These are phyloP conservation scores for Acleris sparsana DNA, from an alignment of 2,888 invertebrate genomes.

Conservation along the genomic window DNA sequence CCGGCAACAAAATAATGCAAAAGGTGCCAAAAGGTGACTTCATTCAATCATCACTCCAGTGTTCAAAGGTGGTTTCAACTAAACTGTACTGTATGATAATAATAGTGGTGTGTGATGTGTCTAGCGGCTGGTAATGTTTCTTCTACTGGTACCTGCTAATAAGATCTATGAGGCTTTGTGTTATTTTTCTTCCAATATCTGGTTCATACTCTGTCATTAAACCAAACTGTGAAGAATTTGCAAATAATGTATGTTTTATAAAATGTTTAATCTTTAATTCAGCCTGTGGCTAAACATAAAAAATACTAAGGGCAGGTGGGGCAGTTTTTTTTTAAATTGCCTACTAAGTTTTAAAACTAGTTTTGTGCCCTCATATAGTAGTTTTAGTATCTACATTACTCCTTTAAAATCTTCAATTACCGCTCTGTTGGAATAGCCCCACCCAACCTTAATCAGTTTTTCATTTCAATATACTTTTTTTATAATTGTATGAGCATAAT, in stretches of 20 bases:
- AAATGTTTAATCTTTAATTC: slow-evolving; percentile 17
- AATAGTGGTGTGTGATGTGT: slow-evolving; percentile 66
- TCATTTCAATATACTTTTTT: no score
- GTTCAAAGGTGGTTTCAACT: slow-evolving; percentile 26
- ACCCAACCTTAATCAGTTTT: no score
- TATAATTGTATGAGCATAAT: no score
- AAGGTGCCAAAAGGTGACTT: slow-evolving; percentile 61
- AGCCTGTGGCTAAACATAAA: no score
- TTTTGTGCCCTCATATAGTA: no score
- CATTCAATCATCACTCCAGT: slow-evolving; percentile 24
- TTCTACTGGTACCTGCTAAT: slow-evolving; percentile 91
- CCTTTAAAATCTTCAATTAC: no score
- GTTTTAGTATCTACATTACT: no score
- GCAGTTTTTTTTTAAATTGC: no score
- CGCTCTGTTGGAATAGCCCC: no score
- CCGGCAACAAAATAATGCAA: slow-evolving; percentile 72
- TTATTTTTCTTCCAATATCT: slow-evolving; percentile 92
- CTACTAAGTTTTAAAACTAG: no score
- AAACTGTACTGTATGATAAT: slow-evolving; percentile 41
- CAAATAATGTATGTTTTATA: slow-evolving; percentile 16
- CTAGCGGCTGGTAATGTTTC: slow-evolving; percentile 68
- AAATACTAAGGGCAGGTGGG: no score
- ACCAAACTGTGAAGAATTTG: slow-evolving; percentile 88
- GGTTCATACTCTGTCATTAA: slow-evolving; percentile 94
- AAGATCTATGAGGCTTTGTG: slow-evolving; percentile 94